Base-by-base conservation (phyloP, 1,140 invertebrate genomes). In the Carcinoscorpius rotundicauda region DNA sequence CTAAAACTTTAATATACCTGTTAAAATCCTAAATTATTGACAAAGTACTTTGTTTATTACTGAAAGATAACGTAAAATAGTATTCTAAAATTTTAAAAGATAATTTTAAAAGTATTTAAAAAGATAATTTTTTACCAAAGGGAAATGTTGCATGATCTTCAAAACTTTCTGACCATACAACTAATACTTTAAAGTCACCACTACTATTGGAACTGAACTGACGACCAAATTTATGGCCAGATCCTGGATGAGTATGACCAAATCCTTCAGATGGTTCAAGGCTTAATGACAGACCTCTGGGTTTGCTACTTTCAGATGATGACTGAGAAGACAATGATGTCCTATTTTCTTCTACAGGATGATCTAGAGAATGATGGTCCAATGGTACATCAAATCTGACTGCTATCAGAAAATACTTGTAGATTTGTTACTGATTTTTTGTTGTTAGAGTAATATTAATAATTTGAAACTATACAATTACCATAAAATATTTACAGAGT, bases 91-190 rank as follows among this genome's bases (percentile, higher is more conserved):
- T 29, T 29, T 29, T 29, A 29, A 29, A 29, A 29, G 29, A 29
- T 29, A n/a, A n/a, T n/a, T n/a, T n/a, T n/a, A n/a, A n/a, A n/a
- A n/a, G n/a, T n/a, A n/a, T n/a, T n/a, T n/a, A n/a, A n/a, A n/a
- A n/a, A n/a, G n/a, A n/a, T n/a, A 55, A 8, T 55, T 55, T n/a
- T 65, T 73, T 77, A 91, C 89, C 85, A 52, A 91, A 82, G n/a
- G 93, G 93, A 74, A 97, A 87, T 75, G 87, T 86, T 48, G 87
- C 79, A 76, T 87, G 84, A 79, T 98, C 94, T 77, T 97, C 93
- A 73, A 88, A 89, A 76, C 89, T 94, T 77, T 98, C 94, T 51
- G 97, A 74, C 95, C 94, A 98, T 11, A 96, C 87, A 4, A 97
- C 83, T 73, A 97, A 86, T 55, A 97, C 88, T 78, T 93, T 93